Evolutionary conservation across 2,888 invertebrate genomes (phyloP), one percentile per base, ranked within the genome.

Genomic region (Digitonthophagus gazella): DNA sequence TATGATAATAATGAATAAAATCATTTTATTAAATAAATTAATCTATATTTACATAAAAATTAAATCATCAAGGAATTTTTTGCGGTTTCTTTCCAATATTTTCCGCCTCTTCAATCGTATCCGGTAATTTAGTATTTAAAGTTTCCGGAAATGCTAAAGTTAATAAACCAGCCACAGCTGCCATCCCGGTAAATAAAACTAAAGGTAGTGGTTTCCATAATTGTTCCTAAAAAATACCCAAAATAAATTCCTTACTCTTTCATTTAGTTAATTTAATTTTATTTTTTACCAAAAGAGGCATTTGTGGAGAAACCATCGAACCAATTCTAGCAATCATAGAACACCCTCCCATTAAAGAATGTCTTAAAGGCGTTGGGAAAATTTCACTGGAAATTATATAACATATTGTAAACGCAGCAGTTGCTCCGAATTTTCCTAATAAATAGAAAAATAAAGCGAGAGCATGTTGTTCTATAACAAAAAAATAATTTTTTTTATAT

Each of bases 131-230:
- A 72, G 86, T 85, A 75, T 90, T 89, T 65, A 86, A 81, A 0
- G 92, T 92, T 80, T 92, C 92, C 0, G 92, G 92, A 69, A 91
- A 87, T 74, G 88, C 81, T 15, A 91, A 79, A 0, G 90, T 87
- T 68, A 91, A 78, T n/a, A 85, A 70, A 14, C 88, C 89, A 58
- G 90, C 89, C 64, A 87, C 78, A 2, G 88, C 76, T 64, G 89
- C 87, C 85, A 90, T 87, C 1, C 79, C 81, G 0, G 89, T 88
- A 76, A 90, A 91, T 65, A 90, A 84, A 44, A 90, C 83, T 2
- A 90, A 84, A 1, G 91, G 91, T 79, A 91, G 82, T 1, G 82
- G 81, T 65, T 74, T 75, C 83, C 83, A 83, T 58, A 83, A 74
- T 61, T 61, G 61, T 19, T 61, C 61, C 61, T 61, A 61, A 61